These are phyloP conservation scores for Dinocampus coccinellae DNA, from an alignment of 2,888 invertebrate genomes.

Conservation along the genomic window DNA sequence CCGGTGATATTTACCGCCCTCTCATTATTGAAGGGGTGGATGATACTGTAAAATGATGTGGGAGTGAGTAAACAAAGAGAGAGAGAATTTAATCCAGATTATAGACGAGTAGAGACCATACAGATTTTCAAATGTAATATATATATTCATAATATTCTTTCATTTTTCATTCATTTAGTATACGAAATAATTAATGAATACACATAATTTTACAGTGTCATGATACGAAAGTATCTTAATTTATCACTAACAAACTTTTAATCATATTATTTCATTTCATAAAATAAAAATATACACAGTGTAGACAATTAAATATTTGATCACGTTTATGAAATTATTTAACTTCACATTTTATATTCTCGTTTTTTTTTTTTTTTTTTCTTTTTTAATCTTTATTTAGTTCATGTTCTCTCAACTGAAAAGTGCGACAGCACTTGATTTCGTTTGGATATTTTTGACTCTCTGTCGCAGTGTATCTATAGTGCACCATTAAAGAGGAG, in stretches of 20 bases:
- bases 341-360: not conserved
- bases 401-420: no score
- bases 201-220: not conserved
- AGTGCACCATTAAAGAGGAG: no score
- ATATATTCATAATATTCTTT: not conserved
- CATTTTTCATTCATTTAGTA: not conserved
- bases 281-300: not conserved
- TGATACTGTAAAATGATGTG: no score
- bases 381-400: no score
- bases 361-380: no score
- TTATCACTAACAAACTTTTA: not conserved
- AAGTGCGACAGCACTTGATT: not conserved
- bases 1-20: not conserved
- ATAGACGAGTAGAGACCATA: not conserved
- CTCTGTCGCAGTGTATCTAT: not conserved
- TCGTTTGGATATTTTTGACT: constrained; percentile 14
- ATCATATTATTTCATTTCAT: not conserved
- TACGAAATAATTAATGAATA: not conserved
- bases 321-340: not conserved
- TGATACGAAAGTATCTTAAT: not conserved
- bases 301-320: not conserved
- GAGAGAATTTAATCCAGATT: not conserved
- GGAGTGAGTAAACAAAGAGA: no score
- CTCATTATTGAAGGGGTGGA: not conserved
- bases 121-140: not conserved